A percentile compares a stretch with the other conserved stretches of the same genome.
Conservation (phyloP, 2,113 vertebrate genomes). For the Delphinus delphis region DNA sequence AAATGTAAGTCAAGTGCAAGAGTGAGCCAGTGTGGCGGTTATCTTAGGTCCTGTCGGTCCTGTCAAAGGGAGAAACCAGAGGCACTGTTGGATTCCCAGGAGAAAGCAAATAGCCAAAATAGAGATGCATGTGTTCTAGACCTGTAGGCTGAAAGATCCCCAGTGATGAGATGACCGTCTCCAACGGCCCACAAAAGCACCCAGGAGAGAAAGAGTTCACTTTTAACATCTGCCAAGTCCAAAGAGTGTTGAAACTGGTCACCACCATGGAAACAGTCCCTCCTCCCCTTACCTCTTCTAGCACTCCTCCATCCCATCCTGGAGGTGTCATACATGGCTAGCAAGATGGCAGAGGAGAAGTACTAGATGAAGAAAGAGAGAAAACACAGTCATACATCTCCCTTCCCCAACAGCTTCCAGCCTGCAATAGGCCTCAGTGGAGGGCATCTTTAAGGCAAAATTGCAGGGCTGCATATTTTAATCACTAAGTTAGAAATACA, state of each 20-base stretch:
- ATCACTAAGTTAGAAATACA: neutral
- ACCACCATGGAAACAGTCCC: neutral
- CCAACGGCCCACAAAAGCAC: neutral
- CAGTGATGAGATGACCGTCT: neutral
- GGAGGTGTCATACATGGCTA: neutral
- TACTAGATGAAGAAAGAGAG: neutral
- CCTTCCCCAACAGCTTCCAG: neutral
- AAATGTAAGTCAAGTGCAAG: neutral
- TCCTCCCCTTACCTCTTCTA: neutral
- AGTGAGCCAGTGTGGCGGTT: neutral
- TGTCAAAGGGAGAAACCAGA: neutral
- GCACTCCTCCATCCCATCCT: neutral
- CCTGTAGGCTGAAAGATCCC: neutral
- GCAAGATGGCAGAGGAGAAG: neutral
- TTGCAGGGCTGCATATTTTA: neutral
- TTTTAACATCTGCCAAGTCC: neutral
- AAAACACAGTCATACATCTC: neutral
- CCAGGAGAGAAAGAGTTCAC: neutral
- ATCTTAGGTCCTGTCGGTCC: neutral
- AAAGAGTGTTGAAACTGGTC: neutral
- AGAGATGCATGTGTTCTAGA: neutral
- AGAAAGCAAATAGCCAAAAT: neutral
- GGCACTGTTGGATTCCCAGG: neutral
- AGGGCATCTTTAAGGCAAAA: neutral
- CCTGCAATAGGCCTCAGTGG: fast-evolving